Conservation (phyloP, 2,797 vertebrate genomes). For the Sciaenops ocellatus region DNA sequence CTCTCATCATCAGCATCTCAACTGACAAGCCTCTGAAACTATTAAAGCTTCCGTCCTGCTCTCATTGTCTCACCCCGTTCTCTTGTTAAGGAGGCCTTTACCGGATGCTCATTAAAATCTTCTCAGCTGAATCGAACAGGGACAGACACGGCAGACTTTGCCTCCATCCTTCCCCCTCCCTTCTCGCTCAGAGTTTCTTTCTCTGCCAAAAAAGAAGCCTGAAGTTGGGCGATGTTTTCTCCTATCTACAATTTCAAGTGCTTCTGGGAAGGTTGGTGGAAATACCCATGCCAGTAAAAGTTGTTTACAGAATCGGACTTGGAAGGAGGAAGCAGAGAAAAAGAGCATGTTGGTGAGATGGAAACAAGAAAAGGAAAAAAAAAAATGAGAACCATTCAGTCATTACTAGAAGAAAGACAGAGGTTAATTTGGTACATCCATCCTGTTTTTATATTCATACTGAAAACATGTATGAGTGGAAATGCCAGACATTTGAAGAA, state of each 20-base stretch:
- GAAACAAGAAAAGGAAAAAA: slow-evolving; percentile 4
- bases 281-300: slow-evolving; percentile 39
- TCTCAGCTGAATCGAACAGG: slow-evolving; percentile 57
- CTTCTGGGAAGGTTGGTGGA: slow-evolving; percentile 48
- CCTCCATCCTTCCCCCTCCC: slow-evolving; percentile 17
- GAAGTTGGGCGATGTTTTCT: slow-evolving; percentile 37
- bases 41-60: slow-evolving; percentile 23
- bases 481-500: neutral
- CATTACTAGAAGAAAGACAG: neutral
- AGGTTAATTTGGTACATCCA: neutral
- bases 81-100: slow-evolving; percentile 49
- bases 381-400: neutral
- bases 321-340: slow-evolving; percentile 29
- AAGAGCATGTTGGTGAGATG: slow-evolving; percentile 29
- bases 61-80: slow-evolving; percentile 24
- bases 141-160: slow-evolving; percentile 29
- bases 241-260: slow-evolving; percentile 48
- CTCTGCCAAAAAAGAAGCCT: slow-evolving; percentile 30
- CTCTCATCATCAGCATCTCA: slow-evolving; percentile 50
- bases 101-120: slow-evolving; percentile 69
- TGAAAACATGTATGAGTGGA: neutral
- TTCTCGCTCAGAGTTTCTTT: slow-evolving; percentile 25
- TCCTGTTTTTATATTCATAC: neutral
- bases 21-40: slow-evolving; percentile 42
- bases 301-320: slow-evolving; percentile 32